Evolutionary conservation across 2,797 vertebrate genomes (phyloP).

Genomic region (Graptemys geographica): DNA sequence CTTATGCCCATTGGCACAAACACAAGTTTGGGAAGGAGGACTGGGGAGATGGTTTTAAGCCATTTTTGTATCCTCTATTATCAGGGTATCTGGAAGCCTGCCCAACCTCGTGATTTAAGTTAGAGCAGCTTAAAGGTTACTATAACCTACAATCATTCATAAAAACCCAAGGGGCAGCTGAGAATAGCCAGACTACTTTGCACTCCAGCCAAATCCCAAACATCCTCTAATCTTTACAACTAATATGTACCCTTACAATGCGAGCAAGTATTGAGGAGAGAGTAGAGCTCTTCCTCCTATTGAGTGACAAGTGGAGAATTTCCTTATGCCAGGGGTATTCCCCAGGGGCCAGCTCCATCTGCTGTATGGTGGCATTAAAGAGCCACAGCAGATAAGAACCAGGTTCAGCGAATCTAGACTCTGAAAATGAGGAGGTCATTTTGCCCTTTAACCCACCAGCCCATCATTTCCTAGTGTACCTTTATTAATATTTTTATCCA

Average conservation of each 20-base stretch:
- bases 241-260: rapidly evolving
- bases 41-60: not conserved
- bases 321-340: not conserved
- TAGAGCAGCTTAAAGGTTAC: not conserved
- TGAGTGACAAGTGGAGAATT: not conserved
- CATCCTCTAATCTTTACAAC: not conserved
- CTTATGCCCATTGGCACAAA: rapidly evolving
- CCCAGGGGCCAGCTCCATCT: not conserved
- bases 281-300: not conserved
- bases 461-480: not conserved
- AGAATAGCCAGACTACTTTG: not conserved
- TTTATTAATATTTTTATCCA: not conserved
- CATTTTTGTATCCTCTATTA: not conserved
- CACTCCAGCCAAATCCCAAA: not conserved
- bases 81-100: not conserved
- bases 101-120: not conserved
- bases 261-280: not conserved
- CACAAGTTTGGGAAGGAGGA: not conserved
- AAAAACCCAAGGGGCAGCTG: not conserved
- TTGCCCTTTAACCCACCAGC: rapidly evolving
- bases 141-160: not conserved
- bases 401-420: not conserved
- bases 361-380: not conserved
- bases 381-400: not conserved
- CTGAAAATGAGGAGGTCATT: not conserved